phyloP scores from a whole-genome alignment of 1,140 invertebrate species.

The Riptortus pedestris region DNA sequence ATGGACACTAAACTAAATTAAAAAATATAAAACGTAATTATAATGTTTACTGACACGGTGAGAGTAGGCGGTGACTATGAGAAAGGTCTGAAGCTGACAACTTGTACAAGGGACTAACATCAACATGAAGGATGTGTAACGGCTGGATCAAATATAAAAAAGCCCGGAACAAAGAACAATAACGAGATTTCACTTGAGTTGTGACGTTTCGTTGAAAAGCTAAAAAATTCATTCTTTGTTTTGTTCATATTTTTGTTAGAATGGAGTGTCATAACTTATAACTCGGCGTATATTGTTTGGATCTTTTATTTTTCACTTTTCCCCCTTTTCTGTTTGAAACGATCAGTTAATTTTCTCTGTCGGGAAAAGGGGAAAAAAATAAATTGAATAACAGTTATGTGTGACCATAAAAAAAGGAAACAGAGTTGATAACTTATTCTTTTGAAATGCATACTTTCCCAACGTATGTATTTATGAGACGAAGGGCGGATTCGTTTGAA shows the following conservation, averaged over 20 bases:
- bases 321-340: not conserved
- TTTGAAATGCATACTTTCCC: too few relatives aligned
- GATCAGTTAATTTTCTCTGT: not conserved
- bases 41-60: too few relatives aligned
- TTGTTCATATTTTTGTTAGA: not conserved
- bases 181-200: not conserved
- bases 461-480: too few relatives aligned
- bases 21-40: too few relatives aligned
- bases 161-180: not conserved
- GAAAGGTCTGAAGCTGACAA: too few relatives aligned
- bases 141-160: not conserved
- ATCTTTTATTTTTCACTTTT: not conserved
- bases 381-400: not conserved
- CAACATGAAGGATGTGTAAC: too few relatives aligned
- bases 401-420: too few relatives aligned
- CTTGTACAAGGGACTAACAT: too few relatives aligned
- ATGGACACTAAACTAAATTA: too few relatives aligned
- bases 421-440: too few relatives aligned
- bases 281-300: not conserved
- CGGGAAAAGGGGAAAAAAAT: not conserved
- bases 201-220: not conserved
- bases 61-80: too few relatives aligned
- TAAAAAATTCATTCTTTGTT: not conserved
- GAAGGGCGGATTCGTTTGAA: too few relatives aligned
- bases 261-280: not conserved